Base-by-base conservation (phyloP, 2,888 invertebrate genomes). In the Apotomis betuletana region DNA sequence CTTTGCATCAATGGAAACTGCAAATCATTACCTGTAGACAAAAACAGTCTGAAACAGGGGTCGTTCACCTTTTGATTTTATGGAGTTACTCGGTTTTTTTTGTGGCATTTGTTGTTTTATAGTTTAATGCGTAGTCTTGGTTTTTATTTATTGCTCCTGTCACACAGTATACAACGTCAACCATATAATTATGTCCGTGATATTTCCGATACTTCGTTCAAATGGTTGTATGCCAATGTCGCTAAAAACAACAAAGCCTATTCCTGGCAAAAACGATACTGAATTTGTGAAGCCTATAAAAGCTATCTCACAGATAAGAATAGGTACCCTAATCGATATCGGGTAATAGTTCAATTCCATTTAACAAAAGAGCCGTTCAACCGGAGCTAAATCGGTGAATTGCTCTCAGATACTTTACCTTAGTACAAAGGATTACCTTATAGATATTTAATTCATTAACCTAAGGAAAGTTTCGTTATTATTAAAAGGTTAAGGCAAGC, bases 291-390 rank as follows among this genome's bases (percentile, higher is more conserved):
- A 67, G 62, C 51, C 38, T 57, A 81, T 75, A 77, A 79, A 73
- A 74, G 67, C 75, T 75, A 76, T 74, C 72, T 69, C 54, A 41
- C 74, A 70, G 59, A 78, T 79, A 78, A 79, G 76, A 84, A 85
- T 86, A n/a, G n/a, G n/a, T n/a, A 62, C 69, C 62, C 69, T 62
- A 87, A 88, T 87, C 83, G 85, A 87, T 58, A 86, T 86, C 82
- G 85, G 83, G 84, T 87, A 88, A 90, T 88, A 87, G 87, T 88
- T 87, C 87, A 87, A 89, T 89, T 86, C 83, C 81, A 81, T 81
- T 79, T 85, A 86, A 90, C 90, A 91, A 92, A 90, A 83, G 84
- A 86, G 79, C 85, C 86, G 80, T 83, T 89, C 86, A 86, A 79
- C 83, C 82, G 86, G 77, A 85, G 82, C 83, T 78, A 79, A 88